Base-by-base conservation (phyloP, 2,888 invertebrate genomes). In the Caenorhabditis wallacei region DNA sequence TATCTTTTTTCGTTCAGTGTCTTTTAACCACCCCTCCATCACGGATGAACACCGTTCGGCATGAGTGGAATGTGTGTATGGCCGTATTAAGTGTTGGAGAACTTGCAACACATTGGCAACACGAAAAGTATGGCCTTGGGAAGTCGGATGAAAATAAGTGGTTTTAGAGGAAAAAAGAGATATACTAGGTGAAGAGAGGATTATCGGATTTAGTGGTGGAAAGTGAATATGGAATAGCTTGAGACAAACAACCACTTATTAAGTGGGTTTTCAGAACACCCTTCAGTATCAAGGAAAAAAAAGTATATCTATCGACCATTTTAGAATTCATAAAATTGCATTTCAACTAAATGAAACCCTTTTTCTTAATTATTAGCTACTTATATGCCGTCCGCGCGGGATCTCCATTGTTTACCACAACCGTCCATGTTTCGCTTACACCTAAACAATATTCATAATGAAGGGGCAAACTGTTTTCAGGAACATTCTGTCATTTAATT, bases 31-130 rank as follows among this genome's bases (percentile, higher is more conserved):
- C 61, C 53, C n/a, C n/a, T n/a, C n/a, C 53, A 61, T 63, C 63
- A 54, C 63, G 61, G 53, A 69, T 78, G 78, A 78, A 78, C 78
- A 78, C 78, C 75, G 69, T 78, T 78, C 68, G 68, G 76, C 59
- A 76, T 78, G 69, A 78, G 69, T 78, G 78, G 78, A 78, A 78
- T 68, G 75, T 46, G 46, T n/a, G n/a, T n/a, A n/a, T n/a, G 13
- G 30, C 40, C 59, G 26, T 40, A 30, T 59, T n/a, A 53, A 56
- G 68, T 48, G 68, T 53, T n/a, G n/a, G n/a, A 8, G 59, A 68
- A 68, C 20, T n/a, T 70, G 78, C 69, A 78, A 78, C 78, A 78
- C 78, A 69, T 78, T 78, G 78, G 69, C 78, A 56, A 43, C 26
- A 40, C 26, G 46, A 63, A 78, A 78, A 78, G 61, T 40, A 22